Evolutionary conservation across 2,888 invertebrate genomes (phyloP).

Genomic region (Ametastegia equiseti): DNA sequence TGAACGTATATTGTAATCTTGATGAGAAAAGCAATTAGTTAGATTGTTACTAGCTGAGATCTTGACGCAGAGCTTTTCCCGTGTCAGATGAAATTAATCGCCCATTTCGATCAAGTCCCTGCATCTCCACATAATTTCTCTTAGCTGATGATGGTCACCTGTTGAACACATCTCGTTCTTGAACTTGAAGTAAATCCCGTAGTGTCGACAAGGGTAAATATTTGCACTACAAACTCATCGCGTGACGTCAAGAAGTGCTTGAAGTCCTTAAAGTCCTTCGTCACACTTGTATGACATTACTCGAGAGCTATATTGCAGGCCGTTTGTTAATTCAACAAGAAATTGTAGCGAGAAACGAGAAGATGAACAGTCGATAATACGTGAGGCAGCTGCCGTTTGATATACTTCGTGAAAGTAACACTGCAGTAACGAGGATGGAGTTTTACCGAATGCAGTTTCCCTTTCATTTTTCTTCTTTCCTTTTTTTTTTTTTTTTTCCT

Average conservation of each 20-base stretch:
- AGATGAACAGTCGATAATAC: background rate
- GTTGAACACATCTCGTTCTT: background rate
- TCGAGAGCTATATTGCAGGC: background rate
- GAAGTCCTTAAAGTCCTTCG: background rate
- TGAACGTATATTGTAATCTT: background rate
- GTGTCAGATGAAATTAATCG: background rate
- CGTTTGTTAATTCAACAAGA: background rate
- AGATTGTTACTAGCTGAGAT: background rate
- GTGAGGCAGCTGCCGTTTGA: background rate
- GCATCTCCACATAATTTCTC: background rate
- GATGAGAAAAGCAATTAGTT: background rate
- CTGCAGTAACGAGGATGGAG: constrained; percentile 11
- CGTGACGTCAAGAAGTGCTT: background rate
- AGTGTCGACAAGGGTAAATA: background rate
- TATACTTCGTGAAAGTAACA: background rate
- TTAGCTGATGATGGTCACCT: background rate
- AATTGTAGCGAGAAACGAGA: background rate
- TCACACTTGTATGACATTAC: background rate
- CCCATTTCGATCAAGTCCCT: background rate
- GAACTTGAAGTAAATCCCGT: background rate
- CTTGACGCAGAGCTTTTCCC: background rate
- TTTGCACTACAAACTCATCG: background rate
- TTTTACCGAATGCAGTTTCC: constrained; percentile 22
- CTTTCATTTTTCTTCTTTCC: constrained; percentile 16
- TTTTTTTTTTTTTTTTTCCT: background rate